A percentile compares a stretch with the other conserved stretches of the same genome.
phyloP scores from a whole-genome alignment of 1,140 invertebrate genomes.

The Neodiprion pinetum region DNA sequence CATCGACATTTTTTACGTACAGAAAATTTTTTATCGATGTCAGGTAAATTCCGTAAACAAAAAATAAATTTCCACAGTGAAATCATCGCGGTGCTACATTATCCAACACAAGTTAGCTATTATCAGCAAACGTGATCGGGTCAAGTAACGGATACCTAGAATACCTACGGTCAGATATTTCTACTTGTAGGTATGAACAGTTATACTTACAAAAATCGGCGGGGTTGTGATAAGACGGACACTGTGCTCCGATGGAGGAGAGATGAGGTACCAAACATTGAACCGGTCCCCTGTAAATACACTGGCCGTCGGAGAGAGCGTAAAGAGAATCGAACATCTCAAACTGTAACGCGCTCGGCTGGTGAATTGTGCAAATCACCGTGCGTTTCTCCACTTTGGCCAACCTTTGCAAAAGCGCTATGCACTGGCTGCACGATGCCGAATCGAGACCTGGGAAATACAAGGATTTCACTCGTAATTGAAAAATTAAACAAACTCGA shows the following conservation, averaged over 20 bases:
- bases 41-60: no score
- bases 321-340: slow-evolving; percentile 97
- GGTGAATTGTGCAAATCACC: slow-evolving; percentile 95
- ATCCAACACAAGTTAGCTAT: no score
- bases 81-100: no score
- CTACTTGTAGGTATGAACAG: not conserved
- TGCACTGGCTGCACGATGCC: slow-evolving; percentile 87
- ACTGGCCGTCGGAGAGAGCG: slow-evolving; percentile 85
- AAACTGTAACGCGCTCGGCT: slow-evolving; percentile 93
- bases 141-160: not conserved
- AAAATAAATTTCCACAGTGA: no score
- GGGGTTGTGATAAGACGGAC: slow-evolving; percentile 94
- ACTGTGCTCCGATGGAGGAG: slow-evolving; percentile 76
- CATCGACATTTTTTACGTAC: no score
- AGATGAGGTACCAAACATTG: slow-evolving; percentile 83
- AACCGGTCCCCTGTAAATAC: slow-evolving; percentile 86
- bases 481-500: slow-evolving; percentile 11
- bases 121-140: no score
- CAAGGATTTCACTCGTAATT: not conserved
- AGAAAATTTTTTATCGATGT: no score
- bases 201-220: slow-evolving; percentile 87
- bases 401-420: slow-evolving; percentile 80
- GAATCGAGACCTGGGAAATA: slow-evolving; percentile 83
- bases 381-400: slow-evolving; percentile 84
- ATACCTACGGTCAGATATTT: slow-evolving; percentile 7